Evolutionary conservation across 2,888 invertebrate species (phyloP).

Genomic region (Parasteatoda lunata): DNA sequence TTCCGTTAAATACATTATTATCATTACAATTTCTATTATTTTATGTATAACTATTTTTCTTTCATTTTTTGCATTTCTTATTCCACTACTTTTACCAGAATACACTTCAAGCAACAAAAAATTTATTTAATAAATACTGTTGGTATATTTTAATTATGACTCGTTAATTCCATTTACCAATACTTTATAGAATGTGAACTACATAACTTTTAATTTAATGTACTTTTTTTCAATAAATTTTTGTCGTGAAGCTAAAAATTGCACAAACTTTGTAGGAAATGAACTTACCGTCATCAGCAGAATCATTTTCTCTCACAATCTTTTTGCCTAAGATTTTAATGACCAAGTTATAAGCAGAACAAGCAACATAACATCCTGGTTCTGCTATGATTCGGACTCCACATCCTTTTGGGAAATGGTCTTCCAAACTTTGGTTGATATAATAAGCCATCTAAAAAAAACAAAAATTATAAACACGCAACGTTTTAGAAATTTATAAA

Average conservation of each 20-base stretch:
- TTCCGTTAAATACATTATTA: too few species aligned
- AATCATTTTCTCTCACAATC: slow-evolving; percentile 10
- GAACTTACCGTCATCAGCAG: slow-evolving; percentile 23
- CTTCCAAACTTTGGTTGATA: slow-evolving; percentile 38
- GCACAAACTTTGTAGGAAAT: background rate
- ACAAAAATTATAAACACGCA: background rate
- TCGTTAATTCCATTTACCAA: too few species aligned
- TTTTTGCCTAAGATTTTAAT: slow-evolving; percentile 48
- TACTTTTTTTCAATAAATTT: background rate
- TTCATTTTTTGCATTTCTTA: too few species aligned
- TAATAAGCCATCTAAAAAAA: slow-evolving; percentile 45
- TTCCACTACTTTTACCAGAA: too few species aligned
- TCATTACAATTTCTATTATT: too few species aligned
- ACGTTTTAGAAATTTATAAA: too few species aligned
- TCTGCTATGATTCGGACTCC: slow-evolving; percentile 50
- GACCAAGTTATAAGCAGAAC: slow-evolving; percentile 46
- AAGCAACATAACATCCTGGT: slow-evolving; percentile 51
- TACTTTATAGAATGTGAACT: background rate
- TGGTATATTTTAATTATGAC: too few species aligned
- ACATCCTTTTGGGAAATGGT: slow-evolving; percentile 52
- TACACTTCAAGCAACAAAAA: too few species aligned
- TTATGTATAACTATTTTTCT: too few species aligned
- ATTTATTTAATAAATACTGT: too few species aligned
- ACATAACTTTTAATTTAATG: background rate
- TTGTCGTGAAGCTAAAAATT: background rate